phyloP scores from a whole-genome alignment of 2,888 invertebrate species.

The Plagodis pulveraria region DNA sequence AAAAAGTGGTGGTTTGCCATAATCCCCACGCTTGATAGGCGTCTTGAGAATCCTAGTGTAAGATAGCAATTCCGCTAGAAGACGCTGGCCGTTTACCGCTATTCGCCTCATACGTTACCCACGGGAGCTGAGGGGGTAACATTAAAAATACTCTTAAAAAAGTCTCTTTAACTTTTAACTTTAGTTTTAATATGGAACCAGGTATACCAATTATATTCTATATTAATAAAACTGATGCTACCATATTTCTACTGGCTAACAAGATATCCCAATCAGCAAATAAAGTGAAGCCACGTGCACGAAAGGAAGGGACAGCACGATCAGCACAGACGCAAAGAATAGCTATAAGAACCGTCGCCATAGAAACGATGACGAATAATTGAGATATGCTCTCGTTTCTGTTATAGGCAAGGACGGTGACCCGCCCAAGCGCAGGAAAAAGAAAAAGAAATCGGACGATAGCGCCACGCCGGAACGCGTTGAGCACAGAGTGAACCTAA shows the following conservation, averaged over 20 bases:
- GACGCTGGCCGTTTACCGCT: too few species aligned
- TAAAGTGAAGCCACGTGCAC: slow-evolving; percentile 12
- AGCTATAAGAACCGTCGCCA: slow-evolving; percentile 51
- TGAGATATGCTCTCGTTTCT: slow-evolving; percentile 74
- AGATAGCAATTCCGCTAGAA: too few species aligned
- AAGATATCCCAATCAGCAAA: background rate
- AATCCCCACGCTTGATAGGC: too few species aligned
- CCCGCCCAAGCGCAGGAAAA: slow-evolving; percentile 70
- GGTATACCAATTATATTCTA: too few species aligned
- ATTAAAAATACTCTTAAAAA: too few species aligned
- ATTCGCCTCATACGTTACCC: too few species aligned
- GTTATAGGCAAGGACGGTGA: slow-evolving; percentile 77
- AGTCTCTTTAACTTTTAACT: too few species aligned
- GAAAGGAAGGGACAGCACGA: slow-evolving; percentile 10
- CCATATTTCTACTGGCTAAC: background rate
- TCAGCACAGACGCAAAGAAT: slow-evolving; percentile 33
- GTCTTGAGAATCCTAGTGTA: too few species aligned
- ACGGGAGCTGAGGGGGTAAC: too few species aligned
- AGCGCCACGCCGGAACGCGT: slow-evolving; percentile 79
- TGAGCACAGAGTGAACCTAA: slow-evolving; percentile 79
- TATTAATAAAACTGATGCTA: background rate
- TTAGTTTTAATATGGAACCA: too few species aligned
- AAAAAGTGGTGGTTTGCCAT: too few species aligned
- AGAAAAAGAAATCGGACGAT: slow-evolving; percentile 70
- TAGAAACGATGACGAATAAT: slow-evolving; percentile 67